Evolutionary conservation across 1,140 invertebrate genomes (phyloP).

Genomic region (Pseudomyrmex pallidus): DNA sequence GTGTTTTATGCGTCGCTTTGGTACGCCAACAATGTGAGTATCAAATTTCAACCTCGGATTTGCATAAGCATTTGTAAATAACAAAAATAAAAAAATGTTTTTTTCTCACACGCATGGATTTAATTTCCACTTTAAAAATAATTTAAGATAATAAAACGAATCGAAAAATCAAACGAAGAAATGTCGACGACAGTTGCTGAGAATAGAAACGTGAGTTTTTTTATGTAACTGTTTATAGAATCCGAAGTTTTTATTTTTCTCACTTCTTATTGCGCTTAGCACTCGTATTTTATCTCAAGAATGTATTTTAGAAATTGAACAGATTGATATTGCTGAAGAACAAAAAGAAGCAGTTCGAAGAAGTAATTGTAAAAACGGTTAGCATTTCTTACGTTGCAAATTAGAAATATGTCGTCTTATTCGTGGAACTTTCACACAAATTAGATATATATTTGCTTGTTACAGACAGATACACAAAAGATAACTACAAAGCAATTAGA

Average conservation of each 20-base stretch:
- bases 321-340: slow-evolving; percentile 75
- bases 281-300: slow-evolving; percentile 22
- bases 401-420: neutral
- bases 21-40: slow-evolving; percentile 80
- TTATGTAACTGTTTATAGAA: neutral
- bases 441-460: neutral
- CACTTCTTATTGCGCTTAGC: neutral
- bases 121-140: neutral
- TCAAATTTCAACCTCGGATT: neutral
- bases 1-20: slow-evolving; percentile 79
- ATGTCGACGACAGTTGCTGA: slow-evolving; percentile 72
- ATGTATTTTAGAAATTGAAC: slow-evolving; percentile 74
- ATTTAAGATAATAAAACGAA: slow-evolving; percentile 77
- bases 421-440: neutral
- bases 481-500: slow-evolving; percentile 71
- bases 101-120: too few species aligned
- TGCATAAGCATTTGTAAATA: too few species aligned
- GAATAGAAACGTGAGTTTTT: slow-evolving; percentile 76
- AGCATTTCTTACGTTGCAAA: slow-evolving; percentile 36
- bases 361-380: slow-evolving; percentile 76
- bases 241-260: neutral
- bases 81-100: too few species aligned
- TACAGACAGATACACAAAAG: slow-evolving; percentile 76
- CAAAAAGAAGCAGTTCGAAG: slow-evolving; percentile 78
- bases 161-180: slow-evolving; percentile 78